Percentiles rank a stretch among this genome's conserved stretches.
These are phyloP conservation scores for Linepithema humile DNA, from an alignment of 1,140 invertebrate species.

Conservation along the genomic window DNA sequence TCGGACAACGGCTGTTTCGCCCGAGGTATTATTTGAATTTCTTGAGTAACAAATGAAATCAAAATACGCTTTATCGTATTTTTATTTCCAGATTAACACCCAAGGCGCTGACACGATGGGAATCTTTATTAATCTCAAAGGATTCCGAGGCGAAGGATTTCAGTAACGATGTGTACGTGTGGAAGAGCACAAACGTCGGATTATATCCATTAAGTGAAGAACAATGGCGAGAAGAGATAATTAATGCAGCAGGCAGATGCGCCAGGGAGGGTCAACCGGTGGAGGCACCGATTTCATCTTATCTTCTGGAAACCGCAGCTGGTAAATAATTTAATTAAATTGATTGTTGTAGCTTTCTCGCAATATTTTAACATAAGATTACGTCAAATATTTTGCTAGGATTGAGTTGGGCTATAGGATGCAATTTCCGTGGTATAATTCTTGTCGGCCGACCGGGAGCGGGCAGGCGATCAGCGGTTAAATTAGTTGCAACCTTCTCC, in stretches of 20 bases:
- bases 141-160: constrained; percentile 39
- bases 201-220: constrained; percentile 71
- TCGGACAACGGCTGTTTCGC: constrained; percentile 75
- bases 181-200: constrained; percentile 72
- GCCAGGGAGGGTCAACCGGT: constrained; percentile 80
- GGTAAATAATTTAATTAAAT: constrained; percentile 63
- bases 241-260: constrained; percentile 75
- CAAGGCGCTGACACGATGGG: constrained; percentile 74
- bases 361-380: constrained; percentile 1
- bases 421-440: constrained; percentile 84
- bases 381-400: constrained; percentile 57
- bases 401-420: constrained; percentile 79
- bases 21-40: constrained; percentile 63
- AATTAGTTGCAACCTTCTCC: constrained; percentile 90
- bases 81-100: constrained; percentile 67
- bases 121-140: constrained; percentile 74
- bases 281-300: constrained; percentile 73
- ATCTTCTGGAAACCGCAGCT: constrained; percentile 76
- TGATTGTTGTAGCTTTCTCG: not conserved
- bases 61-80: not conserved
- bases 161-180: constrained; percentile 75
- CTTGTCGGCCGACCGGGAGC: constrained; percentile 91
- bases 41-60: too few species aligned
- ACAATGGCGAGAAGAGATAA: constrained; percentile 79
- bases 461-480: constrained; percentile 90